phyloP scores from a whole-genome alignment of 2,888 invertebrate species.

The Scaptodrosophila latifasciaeformis region DNA sequence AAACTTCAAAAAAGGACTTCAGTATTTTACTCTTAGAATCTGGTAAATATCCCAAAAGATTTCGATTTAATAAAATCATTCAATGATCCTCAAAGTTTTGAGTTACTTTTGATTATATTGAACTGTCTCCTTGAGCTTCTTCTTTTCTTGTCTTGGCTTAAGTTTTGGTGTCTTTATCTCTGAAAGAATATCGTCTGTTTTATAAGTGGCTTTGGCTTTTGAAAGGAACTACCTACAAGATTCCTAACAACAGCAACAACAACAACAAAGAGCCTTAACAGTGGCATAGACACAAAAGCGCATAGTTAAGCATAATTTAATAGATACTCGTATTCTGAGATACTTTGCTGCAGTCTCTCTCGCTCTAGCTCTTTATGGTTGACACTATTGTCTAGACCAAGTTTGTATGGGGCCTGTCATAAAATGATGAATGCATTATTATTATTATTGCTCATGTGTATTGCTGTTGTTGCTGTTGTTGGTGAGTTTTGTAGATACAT shows the following conservation, averaged over 20 bases:
- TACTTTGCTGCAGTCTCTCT: slow-evolving; percentile 35
- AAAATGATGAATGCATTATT: slow-evolving; percentile 65
- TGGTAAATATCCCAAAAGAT: too few species aligned
- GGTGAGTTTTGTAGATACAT: not conserved
- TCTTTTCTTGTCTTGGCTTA: too few species aligned
- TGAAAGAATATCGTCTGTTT: not conserved
- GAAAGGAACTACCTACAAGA: not conserved
- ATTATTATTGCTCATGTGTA: slow-evolving; percentile 40
- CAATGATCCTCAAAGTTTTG: too few species aligned
- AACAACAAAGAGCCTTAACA: slow-evolving; percentile 13
- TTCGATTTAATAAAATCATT: too few species aligned
- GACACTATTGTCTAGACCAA: slow-evolving; percentile 65
- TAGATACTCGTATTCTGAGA: slow-evolving; percentile 44
- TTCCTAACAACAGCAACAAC: slow-evolving; percentile 12
- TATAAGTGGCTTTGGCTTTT: not conserved
- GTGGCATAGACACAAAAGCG: slow-evolving; percentile 42
- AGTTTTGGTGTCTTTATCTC: too few species aligned
- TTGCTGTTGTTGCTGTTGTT: slow-evolving; percentile 9
- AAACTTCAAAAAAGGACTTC: too few species aligned
- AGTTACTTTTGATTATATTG: too few species aligned
- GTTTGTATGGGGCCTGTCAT: slow-evolving; percentile 62
- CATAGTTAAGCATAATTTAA: slow-evolving; percentile 68
- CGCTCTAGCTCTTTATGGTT: slow-evolving; percentile 51
- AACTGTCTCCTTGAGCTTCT: too few species aligned
- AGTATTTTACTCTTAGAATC: too few species aligned